These are phyloP conservation scores for Yoshiicerus persimilis DNA, from an alignment of 1,140 invertebrate species.

Conservation along the genomic window DNA sequence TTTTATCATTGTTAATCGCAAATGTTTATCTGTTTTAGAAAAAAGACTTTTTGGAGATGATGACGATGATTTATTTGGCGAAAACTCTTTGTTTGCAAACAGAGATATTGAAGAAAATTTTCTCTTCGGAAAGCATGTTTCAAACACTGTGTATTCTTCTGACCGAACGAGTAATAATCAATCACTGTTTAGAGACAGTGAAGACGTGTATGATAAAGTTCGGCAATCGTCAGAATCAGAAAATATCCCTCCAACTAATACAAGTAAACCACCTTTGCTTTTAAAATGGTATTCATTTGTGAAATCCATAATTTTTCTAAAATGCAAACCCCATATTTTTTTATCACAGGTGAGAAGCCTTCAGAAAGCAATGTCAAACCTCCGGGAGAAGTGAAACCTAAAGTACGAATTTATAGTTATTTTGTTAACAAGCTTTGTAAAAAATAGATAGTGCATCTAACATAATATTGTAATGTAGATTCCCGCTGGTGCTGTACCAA, in stretches of 20 bases:
- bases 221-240: background rate
- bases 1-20: no score
- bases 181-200: background rate
- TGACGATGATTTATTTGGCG: slow-evolving; percentile 42
- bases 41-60: slow-evolving; percentile 35
- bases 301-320: no score
- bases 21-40: no score
- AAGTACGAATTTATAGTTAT: background rate
- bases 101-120: background rate
- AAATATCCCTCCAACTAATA: background rate
- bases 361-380: no score
- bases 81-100: slow-evolving; percentile 24
- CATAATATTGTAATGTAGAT: background rate
- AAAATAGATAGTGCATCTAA: background rate
- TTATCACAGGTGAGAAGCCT: no score
- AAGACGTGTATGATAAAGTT: background rate
- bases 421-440: background rate
- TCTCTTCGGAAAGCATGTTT: background rate
- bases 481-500: slow-evolving; percentile 26
- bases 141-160: background rate
- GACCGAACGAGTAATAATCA: background rate
- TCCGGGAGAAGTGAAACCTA: no score
- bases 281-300: background rate
- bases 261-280: background rate
- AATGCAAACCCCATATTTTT: no score